Percentiles rank a stretch among this genome's conserved stretches.
Conservation (phyloP, 2,113 vertebrate species). For the Columbina picui region DNA sequence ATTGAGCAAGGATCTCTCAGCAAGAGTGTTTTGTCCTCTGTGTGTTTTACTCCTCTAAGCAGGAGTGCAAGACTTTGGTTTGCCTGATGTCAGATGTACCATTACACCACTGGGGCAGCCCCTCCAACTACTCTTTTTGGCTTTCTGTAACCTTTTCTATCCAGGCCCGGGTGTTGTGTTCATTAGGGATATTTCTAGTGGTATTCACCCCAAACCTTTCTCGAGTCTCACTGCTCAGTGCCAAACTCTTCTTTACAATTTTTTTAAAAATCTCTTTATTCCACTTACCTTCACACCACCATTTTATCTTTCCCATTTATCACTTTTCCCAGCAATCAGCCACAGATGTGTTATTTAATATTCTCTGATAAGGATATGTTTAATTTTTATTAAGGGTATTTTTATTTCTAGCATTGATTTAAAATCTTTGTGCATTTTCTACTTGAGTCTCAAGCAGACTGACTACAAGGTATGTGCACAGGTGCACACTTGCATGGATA, state of each 20-base stretch:
- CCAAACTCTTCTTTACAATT: neutral
- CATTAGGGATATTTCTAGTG: neutral
- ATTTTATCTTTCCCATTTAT: neutral
- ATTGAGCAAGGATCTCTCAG: neutral
- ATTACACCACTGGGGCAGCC: fast-evolving
- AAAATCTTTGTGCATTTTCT: neutral
- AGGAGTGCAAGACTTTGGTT: neutral
- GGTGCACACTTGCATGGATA: neutral
- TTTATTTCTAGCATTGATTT: neutral
- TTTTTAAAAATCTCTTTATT: neutral
- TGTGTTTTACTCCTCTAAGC: neutral
- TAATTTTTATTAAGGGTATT: neutral
- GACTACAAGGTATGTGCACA: neutral
- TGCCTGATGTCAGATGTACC: neutral
- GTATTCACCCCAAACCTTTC: neutral
- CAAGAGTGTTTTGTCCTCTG: fast-evolving
- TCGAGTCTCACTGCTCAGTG: neutral
- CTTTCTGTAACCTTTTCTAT: neutral
- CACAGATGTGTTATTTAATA: neutral
- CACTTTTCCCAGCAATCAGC: neutral
- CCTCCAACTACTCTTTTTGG: neutral
- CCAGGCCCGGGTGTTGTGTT: neutral
- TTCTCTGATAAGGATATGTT: neutral
- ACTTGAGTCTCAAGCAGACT: neutral
- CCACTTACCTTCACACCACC: neutral